Conservation (phyloP, 2,113 vertebrate genomes). For the Siniperca chuatsi region DNA sequence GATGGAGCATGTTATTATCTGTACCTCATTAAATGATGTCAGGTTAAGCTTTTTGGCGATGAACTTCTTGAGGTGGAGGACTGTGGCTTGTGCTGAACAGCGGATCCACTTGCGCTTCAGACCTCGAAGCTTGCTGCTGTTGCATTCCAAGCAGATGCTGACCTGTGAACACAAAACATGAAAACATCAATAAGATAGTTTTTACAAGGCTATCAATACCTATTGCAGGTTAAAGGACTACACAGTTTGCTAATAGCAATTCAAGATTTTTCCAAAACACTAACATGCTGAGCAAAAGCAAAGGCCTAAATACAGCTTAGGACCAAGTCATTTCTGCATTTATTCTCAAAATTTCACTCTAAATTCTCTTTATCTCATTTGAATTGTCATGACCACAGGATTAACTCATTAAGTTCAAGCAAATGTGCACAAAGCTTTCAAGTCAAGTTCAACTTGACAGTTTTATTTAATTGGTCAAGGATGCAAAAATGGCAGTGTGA, state of each 20-base stretch:
- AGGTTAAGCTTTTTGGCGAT: conserved; percentile 99
- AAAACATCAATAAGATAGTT: neutral
- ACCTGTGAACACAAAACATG: conserved; percentile 84
- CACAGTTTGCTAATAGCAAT: neutral
- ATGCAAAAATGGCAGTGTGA: too few species aligned
- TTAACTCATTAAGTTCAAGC: too few species aligned
- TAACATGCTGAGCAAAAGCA: too few species aligned
- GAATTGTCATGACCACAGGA: too few species aligned
- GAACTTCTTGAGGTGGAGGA: conserved; percentile 99
- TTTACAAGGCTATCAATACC: neutral
- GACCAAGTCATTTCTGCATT: too few species aligned
- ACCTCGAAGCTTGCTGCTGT: conserved; percentile 97
- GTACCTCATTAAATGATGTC: conserved; percentile 98
- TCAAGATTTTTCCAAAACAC: neutral
- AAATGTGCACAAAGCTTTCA: too few species aligned
- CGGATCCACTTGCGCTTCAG: conserved; percentile 99
- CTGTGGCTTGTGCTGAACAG: conserved; percentile 98
- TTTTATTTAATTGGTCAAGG: too few species aligned
- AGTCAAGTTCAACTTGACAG: too few species aligned
- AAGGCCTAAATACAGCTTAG: too few species aligned
- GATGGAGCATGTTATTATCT: neutral
- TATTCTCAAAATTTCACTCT: too few species aligned
- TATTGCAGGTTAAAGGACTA: neutral
- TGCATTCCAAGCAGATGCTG: conserved; percentile 99
- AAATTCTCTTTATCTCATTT: too few species aligned